A percentile compares a stretch with the other conserved stretches of the same genome.
phyloP scores from a whole-genome alignment of 1,140 invertebrate species.

The Halictus rubicundus region DNA sequence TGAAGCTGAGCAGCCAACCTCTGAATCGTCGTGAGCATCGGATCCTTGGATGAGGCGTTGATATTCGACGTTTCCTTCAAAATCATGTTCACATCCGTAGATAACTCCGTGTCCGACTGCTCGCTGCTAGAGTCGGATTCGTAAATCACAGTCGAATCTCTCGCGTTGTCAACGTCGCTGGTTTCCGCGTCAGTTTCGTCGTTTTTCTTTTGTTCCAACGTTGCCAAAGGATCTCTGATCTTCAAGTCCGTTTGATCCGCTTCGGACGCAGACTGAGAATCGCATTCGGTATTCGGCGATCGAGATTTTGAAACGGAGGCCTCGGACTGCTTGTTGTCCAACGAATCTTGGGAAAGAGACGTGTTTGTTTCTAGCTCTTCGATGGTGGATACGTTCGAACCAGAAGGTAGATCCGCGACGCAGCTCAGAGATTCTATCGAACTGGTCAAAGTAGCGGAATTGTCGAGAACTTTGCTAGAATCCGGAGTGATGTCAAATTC shows the following conservation, averaged over 20 bases:
- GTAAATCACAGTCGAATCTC: conserved; percentile 46
- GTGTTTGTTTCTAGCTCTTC: background rate
- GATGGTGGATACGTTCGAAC: background rate
- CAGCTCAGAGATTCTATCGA: background rate
- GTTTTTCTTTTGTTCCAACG: conserved; percentile 36
- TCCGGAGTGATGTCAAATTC: background rate
- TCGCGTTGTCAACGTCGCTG: conserved; percentile 46
- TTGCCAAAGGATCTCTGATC: conserved; percentile 64
- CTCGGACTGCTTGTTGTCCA: background rate
- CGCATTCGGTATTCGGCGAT: conserved; percentile 2
- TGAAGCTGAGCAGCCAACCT: conserved; percentile 75
- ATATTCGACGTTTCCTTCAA: conserved; percentile 71
- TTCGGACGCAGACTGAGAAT: conserved; percentile 10
- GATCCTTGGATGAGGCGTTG: conserved; percentile 65
- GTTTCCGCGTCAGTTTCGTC: conserved; percentile 43
- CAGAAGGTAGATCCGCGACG: background rate
- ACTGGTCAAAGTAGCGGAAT: background rate
- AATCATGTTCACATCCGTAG: conserved; percentile 73
- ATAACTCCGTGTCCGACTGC: conserved; percentile 68
- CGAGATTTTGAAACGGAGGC: background rate
- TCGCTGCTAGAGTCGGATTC: conserved; percentile 74
- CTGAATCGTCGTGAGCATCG: conserved; percentile 76
- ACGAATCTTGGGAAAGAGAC: background rate
- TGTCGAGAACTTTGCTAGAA: background rate
- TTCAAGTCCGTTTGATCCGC: conserved; percentile 47